Base-by-base conservation (phyloP, 2,797 vertebrate species). In the Mastacembelus armatus region DNA sequence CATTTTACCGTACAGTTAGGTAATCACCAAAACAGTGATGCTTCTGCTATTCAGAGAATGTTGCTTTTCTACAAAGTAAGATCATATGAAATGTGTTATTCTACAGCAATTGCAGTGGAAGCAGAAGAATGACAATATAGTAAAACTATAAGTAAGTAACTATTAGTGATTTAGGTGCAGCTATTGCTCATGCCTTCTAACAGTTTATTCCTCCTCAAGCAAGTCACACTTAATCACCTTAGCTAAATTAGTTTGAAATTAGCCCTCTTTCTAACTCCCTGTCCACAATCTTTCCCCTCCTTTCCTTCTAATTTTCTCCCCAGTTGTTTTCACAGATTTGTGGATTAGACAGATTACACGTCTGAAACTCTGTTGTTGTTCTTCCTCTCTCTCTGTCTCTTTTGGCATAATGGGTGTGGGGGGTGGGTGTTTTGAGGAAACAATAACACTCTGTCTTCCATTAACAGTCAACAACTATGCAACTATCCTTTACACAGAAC, bases 281-380 rank as follows among this genome's bases (percentile, higher is more conserved):
- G 27, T 38, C 74, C 35, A 52, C 64, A 40, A 50, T 78, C 69
- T 71, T 50, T 65, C 27, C 78, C 73, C 78, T 56, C 58, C 63
- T 60, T 65, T 43, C 42, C 49, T 32, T 67, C 71, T 48, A 52
- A 52, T 69, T 76, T 78, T 57, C 77, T 64, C 54, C 49, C 68
- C 75, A 75, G 77, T 83, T 56, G 44, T 88, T 89, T 91, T 90
- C 84, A 88, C 87, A 85, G 84, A 80, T 90, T 90, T 89, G 54
- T 84, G 85, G 91, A 92, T 92, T 90, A 92, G 87, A 85, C 78
- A 86, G 90, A 92, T 93, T 91, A 89, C 65, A 48, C 2, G 87
- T 92, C 91, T 92, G 90, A 88, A 89, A 84, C 87, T 80, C 59
- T 86, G 86, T 86, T 88, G 89, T 90, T 80, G 29, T 78, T 83